Evolutionary conservation across 2,797 vertebrate species (phyloP), one percentile per base, ranked within the genome.

Genomic region (Ctenosaura bakeri): DNA sequence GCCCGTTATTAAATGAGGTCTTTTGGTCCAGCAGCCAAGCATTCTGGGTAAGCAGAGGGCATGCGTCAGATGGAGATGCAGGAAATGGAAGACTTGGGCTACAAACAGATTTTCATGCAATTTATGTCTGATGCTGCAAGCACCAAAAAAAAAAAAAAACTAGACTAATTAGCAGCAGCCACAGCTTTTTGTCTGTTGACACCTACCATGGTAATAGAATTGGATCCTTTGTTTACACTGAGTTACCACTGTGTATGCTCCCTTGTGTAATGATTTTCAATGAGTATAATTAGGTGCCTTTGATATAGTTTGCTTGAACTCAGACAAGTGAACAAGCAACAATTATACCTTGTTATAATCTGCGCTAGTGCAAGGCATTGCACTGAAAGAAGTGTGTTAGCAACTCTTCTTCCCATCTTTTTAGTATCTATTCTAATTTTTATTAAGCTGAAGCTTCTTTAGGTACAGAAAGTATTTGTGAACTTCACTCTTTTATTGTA

Each of bases 21-120:
- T 96, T 97, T 97, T 95, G 76, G 95, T 96, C 95, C 94, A 95
- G 94, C 94, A 96, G 96, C 96, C 96, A 97, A 88, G 94, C 93
- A 92, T 97, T 97, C 96, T 96, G 97, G 96, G 95, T 96, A 97
- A 97, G 97, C 96, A 76, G 95, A 97, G 97, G 97, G 96, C 96
- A 96, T 78, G 59, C 92, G 97, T 96, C 97, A 98, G 97, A 97
- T 97, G 97, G 97, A 97, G 96, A 95, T 94, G 84, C 92, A 96
- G 96, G 96, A 95, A 95, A 96, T 93, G 96, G 96, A 96, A 95
- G 96, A 95, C 97, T 96, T 94, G 94, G 94, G 95, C 94, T 96
- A 93, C 94, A 90, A 92, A 96, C 94, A 97, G 96, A 97, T 96
- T 96, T 96, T 96, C 96, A 95, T 95, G 92, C 89, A 95, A 96